phyloP scores from a whole-genome alignment of 1,140 invertebrate genomes.

The Thalassaphorura encarpata region DNA sequence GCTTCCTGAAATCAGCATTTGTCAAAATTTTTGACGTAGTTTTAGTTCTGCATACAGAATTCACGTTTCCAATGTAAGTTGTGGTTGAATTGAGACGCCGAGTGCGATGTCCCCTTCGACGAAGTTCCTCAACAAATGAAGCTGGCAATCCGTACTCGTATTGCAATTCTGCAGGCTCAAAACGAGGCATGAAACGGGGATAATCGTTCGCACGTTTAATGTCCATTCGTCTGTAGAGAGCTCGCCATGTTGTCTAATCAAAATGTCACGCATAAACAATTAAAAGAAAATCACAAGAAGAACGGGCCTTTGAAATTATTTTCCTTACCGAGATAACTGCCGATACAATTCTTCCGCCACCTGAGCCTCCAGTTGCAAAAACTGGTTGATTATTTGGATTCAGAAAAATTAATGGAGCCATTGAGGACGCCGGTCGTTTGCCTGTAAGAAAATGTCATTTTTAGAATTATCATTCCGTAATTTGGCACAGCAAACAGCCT shows the following conservation, averaged over 20 bases:
- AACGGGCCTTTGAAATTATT: too few relatives aligned
- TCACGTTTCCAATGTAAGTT: conserved; percentile 35
- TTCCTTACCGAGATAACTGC: conserved; percentile 61
- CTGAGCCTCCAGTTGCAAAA: conserved; percentile 76
- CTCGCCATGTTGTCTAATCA: conserved; percentile 26
- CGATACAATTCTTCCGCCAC: conserved; percentile 81
- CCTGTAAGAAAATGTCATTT: conserved; percentile 41
- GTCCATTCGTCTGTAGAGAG: conserved; percentile 26
- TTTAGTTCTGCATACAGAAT: conserved; percentile 40
- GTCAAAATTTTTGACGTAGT: conserved; percentile 38
- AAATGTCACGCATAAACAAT: too few relatives aligned
- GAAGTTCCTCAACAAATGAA: conserved; percentile 20
- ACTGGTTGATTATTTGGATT: conserved; percentile 59
- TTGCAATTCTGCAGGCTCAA: conserved; percentile 11
- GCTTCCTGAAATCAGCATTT: conserved; percentile 34
- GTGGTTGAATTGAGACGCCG: not conserved
- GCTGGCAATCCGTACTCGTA: conserved; percentile 30
- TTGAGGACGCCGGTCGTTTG: conserved; percentile 84
- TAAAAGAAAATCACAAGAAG: not conserved
- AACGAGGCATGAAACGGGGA: conserved; percentile 18
- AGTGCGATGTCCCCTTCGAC: conserved; percentile 23
- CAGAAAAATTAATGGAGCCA: conserved; percentile 74
- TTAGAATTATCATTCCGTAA: not conserved
- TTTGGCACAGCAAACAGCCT: not conserved
- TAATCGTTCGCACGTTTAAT: conserved; percentile 31